A percentile compares a stretch with the other conserved stretches of the same genome.
Evolutionary conservation across 2,888 invertebrate genomes (phyloP).

Genomic region (Gymnocheta viridis): DNA sequence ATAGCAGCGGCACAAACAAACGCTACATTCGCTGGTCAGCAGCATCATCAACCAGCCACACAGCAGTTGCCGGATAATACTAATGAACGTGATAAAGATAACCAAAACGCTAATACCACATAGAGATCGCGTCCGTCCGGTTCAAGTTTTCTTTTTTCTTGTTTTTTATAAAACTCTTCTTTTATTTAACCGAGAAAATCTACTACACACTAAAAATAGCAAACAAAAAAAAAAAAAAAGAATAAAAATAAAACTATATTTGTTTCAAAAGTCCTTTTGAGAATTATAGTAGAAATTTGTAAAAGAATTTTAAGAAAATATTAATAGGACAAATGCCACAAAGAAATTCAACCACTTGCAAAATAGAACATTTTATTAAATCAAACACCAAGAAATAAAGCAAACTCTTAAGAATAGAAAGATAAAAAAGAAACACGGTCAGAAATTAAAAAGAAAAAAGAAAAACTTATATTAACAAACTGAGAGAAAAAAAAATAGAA

Average conservation of each 20-base stretch:
- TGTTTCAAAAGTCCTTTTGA: not conserved
- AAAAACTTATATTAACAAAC: conserved; percentile 6
- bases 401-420: conserved; percentile 9
- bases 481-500: conserved; percentile 14
- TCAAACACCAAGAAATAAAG: conserved; percentile 27
- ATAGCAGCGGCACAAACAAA: conserved; percentile 65
- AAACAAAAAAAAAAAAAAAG: conserved; percentile 18
- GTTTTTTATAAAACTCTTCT: conserved; percentile 78
- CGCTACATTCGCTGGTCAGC: conserved; percentile 71
- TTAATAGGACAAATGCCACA: conserved; percentile 18
- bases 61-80: conserved; percentile 53
- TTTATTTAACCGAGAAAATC: conserved; percentile 24
- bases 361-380: conserved; percentile 16
- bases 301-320: conserved; percentile 17
- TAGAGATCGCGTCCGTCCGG: conserved; percentile 82
- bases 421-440: not conserved
- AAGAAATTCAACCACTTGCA: not conserved
- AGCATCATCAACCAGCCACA: conserved; percentile 70
- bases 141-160: conserved; percentile 82
- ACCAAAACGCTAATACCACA: conserved; percentile 73
- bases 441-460: conserved; percentile 3
- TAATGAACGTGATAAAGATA: conserved; percentile 63
- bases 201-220: conserved; percentile 27
- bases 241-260: conserved; percentile 6
- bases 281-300: not conserved